Percentiles rank a stretch among this genome's conserved stretches.
Evolutionary conservation across 2,888 invertebrate species (phyloP).

Genomic region (Theristus sp.): DNA sequence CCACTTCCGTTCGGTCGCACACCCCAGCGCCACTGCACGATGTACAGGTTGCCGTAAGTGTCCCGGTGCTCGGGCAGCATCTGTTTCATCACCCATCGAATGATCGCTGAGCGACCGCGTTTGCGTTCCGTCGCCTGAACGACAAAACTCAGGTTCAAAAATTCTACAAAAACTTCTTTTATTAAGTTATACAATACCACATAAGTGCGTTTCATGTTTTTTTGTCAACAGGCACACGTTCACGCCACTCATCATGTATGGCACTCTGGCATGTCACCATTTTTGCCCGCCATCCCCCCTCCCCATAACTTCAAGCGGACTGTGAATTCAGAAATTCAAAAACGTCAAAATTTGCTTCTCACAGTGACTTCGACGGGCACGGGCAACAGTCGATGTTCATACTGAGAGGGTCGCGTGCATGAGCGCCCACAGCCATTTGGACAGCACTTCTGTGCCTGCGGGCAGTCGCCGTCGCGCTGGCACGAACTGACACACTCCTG

Average conservation of each 20-base stretch:
- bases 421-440: slow-evolving; percentile 23
- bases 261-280: too few relatives aligned
- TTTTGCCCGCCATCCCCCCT: too few relatives aligned
- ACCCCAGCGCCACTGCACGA: slow-evolving; percentile 27
- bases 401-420: slow-evolving; percentile 10
- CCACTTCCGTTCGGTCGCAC: slow-evolving; percentile 12
- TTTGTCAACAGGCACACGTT: too few relatives aligned
- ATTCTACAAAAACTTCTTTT: background rate
- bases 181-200: too few relatives aligned
- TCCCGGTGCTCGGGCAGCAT: slow-evolving; percentile 13
- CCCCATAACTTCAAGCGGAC: too few relatives aligned
- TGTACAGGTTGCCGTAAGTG: slow-evolving; percentile 19
- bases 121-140: background rate
- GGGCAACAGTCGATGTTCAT: slow-evolving; percentile 14
- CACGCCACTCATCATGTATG: too few relatives aligned
- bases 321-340: too few relatives aligned
- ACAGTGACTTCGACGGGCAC: slow-evolving; percentile 19
- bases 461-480: slow-evolving; percentile 29
- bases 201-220: too few relatives aligned
- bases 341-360: too few relatives aligned
- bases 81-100: slow-evolving; percentile 22
- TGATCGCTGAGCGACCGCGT: slow-evolving; percentile 16
- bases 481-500: slow-evolving; percentile 30
- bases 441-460: slow-evolving; percentile 30
- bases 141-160: background rate